Conservation (phyloP, 1,140 invertebrate genomes). For the Drosophila kepulauana region DNA sequence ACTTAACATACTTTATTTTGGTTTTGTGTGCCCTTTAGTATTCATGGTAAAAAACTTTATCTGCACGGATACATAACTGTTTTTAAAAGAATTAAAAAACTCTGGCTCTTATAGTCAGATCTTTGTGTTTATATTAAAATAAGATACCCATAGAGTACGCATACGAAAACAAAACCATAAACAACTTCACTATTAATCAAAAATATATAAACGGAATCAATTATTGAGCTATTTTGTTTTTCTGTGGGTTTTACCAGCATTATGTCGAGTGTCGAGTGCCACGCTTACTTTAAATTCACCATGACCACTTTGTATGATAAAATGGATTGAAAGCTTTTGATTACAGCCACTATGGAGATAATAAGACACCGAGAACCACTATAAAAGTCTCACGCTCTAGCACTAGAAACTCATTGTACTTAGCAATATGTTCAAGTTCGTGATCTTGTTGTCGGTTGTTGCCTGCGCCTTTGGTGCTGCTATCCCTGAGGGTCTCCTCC, state of each 20-base stretch:
- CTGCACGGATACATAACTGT: too few relatives aligned
- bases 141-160: too few relatives aligned
- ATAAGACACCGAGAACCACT: background rate
- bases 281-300: background rate
- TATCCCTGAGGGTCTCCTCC: conserved; percentile 66
- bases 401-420: conserved; percentile 1
- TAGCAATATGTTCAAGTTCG: conserved; percentile 71
- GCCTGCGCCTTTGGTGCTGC: conserved; percentile 63
- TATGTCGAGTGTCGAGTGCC: background rate
- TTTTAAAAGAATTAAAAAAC: too few relatives aligned
- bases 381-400: background rate
- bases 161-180: too few relatives aligned
- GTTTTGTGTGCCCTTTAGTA: too few relatives aligned
- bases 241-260: background rate
- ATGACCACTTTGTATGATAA: conserved; percentile 2
- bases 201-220: background rate
- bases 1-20: too few relatives aligned
- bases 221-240: background rate
- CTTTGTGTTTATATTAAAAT: too few relatives aligned
- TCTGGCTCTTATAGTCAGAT: too few relatives aligned
- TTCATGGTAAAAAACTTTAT: too few relatives aligned
- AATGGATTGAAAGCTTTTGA: conserved; percentile 5
- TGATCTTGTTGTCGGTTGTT: conserved; percentile 66
- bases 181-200: too few relatives aligned
- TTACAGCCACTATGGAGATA: background rate